Percentiles rank a stretch among this genome's conserved stretches.
Evolutionary conservation across 2,888 invertebrate species (phyloP).

Genomic region (Synanthedon formicaeformis): DNA sequence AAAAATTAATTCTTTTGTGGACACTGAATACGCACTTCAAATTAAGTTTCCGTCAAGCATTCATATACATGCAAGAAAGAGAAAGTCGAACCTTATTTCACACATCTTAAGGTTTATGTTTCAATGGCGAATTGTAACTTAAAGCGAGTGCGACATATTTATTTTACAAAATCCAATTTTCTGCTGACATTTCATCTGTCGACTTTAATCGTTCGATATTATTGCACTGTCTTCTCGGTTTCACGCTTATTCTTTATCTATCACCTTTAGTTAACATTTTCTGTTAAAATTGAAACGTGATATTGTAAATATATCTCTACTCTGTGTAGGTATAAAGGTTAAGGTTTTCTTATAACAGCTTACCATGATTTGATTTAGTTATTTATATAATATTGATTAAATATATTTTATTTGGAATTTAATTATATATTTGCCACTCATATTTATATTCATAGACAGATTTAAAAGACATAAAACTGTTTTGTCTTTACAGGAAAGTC

Average conservation of each 20-base stretch:
- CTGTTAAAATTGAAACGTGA: constrained; percentile 10
- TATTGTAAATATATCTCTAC: neutral
- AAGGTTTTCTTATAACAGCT: too few species aligned
- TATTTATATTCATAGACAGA: too few species aligned
- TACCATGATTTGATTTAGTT: too few species aligned
- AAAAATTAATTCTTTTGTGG: constrained; percentile 57
- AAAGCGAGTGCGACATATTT: constrained; percentile 64
- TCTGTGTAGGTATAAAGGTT: too few species aligned
- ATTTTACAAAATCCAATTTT: constrained; percentile 71
- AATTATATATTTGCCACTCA: too few species aligned
- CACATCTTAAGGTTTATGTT: constrained; percentile 18
- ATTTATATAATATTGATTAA: too few species aligned
- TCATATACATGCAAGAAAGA: constrained; percentile 4
- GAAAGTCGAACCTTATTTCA: constrained; percentile 19
- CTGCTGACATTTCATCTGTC: constrained; percentile 70
- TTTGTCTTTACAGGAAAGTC: too few species aligned
- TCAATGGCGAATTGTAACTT: constrained; percentile 22
- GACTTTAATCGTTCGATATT: constrained; percentile 61
- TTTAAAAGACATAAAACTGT: too few species aligned
- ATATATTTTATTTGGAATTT: too few species aligned
- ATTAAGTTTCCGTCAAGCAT: constrained; percentile 52
- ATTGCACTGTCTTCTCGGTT: constrained; percentile 56
- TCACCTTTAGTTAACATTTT: constrained; percentile 26
- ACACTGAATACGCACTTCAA: constrained; percentile 50
- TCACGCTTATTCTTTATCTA: constrained; percentile 52